phyloP scores from a whole-genome alignment of 2,113 vertebrate genomes.

The Oostethus manadensis region DNA sequence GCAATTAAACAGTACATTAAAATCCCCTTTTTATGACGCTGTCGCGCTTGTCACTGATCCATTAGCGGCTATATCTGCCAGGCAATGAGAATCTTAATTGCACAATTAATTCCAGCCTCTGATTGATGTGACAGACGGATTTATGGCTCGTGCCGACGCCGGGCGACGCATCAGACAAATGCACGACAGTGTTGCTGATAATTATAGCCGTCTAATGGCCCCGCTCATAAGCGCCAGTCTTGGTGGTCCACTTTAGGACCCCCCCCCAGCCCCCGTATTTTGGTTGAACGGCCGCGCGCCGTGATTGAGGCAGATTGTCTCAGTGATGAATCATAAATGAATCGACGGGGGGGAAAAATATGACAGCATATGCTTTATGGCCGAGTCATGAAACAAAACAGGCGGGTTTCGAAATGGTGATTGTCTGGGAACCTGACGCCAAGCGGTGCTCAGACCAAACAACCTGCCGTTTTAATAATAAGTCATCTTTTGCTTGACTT shows the following conservation, averaged over 20 bases:
- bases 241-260: slow-evolving; percentile 35
- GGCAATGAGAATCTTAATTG: slow-evolving; percentile 75
- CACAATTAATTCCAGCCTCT: slow-evolving; percentile 69
- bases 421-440: no score
- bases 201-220: slow-evolving; percentile 58
- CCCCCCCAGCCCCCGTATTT: neutral
- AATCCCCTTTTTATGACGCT: slow-evolving; percentile 71
- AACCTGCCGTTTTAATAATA: no score
- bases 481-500: no score
- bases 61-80: slow-evolving; percentile 74
- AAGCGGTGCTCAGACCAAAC: no score
- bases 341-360: no score
- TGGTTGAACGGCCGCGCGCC: slow-evolving; percentile 24
- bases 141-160: slow-evolving; percentile 49
- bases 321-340: slow-evolving; percentile 6
- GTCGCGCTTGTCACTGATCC: slow-evolving; percentile 73
- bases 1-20: slow-evolving; percentile 79
- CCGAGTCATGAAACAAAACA: no score
- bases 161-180: slow-evolving; percentile 52
- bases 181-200: slow-evolving; percentile 55
- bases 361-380: no score
- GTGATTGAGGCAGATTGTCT: slow-evolving; percentile 23
- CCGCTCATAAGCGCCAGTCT: slow-evolving; percentile 42
- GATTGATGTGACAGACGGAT: slow-evolving; percentile 71
- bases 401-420: no score